Evolutionary conservation across 2,113 vertebrate genomes (phyloP).

Genomic region (Pseudopodoces humilis): DNA sequence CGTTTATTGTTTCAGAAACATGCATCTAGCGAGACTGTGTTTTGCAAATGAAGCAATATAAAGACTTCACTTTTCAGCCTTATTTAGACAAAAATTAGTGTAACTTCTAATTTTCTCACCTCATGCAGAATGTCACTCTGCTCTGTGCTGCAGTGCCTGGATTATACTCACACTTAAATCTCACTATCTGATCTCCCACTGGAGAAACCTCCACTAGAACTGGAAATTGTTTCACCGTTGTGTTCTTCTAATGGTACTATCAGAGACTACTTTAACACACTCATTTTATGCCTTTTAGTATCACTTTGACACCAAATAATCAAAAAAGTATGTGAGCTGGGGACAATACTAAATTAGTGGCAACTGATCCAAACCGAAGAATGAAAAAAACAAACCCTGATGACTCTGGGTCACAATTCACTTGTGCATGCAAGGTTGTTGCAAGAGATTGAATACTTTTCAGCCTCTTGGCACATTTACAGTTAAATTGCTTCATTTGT

Average conservation of each 20-base stretch:
- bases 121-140: not conserved
- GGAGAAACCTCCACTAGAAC: not conserved
- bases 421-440: not conserved
- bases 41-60: not conserved
- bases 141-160: not conserved
- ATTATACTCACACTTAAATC: not conserved
- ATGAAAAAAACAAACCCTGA: not conserved
- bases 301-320: not conserved
- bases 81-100: not conserved
- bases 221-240: not conserved
- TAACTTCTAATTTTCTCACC: not conserved
- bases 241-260: not conserved
- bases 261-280: not conserved
- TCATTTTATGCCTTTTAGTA: not conserved
- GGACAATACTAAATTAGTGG: not conserved
- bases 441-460: conserved; percentile 12
- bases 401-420: not conserved
- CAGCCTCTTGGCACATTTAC: not conserved
- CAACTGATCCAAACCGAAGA: not conserved
- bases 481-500: conserved; percentile 8
- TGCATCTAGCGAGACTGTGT: not conserved
- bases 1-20: not conserved
- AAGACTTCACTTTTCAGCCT: not conserved
- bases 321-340: not conserved
- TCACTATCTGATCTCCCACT: not conserved